Percentiles rank a stretch among this genome's conserved stretches.
These are phyloP conservation scores for Botia almorhae DNA, from an alignment of 2,797 vertebrate genomes.

Conservation along the genomic window DNA sequence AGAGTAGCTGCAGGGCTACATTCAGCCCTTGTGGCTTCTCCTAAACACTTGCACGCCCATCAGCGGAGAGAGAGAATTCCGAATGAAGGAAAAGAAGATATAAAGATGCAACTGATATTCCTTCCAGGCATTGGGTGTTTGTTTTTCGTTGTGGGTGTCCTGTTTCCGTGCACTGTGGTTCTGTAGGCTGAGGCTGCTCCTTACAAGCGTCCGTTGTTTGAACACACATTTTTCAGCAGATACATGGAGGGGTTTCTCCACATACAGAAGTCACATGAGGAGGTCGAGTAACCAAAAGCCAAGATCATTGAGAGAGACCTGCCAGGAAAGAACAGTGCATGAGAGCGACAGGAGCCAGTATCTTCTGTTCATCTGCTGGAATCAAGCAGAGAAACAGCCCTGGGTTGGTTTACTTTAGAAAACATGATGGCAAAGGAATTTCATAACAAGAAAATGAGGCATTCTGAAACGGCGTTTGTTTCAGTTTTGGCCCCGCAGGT, in stretches of 20 bases:
- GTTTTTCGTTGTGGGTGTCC: conserved; percentile 59
- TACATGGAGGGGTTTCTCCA: conserved; percentile 36
- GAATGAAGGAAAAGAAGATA: conserved; percentile 41
- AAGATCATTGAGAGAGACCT: conserved; percentile 16
- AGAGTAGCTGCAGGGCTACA: conserved; percentile 44
- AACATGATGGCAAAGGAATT: conserved; percentile 37
- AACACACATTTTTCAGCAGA: conserved; percentile 47
- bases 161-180: conserved; percentile 49
- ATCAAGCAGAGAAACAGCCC: conserved; percentile 15
- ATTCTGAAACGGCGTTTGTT: conserved; percentile 24
- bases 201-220: conserved; percentile 52
- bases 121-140: conserved; percentile 58
- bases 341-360: conserved; percentile 25
- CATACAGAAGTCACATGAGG: conserved; percentile 32
- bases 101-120: conserved; percentile 59
- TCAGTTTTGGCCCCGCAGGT: conserved; percentile 11
- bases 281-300: conserved; percentile 27
- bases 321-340: conserved; percentile 41
- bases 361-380: conserved; percentile 1
- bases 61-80: conserved; percentile 44
- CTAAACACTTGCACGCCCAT: conserved; percentile 50
- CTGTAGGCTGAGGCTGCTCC: conserved; percentile 33
- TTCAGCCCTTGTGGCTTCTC: conserved; percentile 43
- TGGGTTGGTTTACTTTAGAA: conserved; percentile 38
- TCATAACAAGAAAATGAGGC: conserved; percentile 31